Conservation (phyloP, 2,113 vertebrate species). For the Phoxinus phoxinus region DNA sequence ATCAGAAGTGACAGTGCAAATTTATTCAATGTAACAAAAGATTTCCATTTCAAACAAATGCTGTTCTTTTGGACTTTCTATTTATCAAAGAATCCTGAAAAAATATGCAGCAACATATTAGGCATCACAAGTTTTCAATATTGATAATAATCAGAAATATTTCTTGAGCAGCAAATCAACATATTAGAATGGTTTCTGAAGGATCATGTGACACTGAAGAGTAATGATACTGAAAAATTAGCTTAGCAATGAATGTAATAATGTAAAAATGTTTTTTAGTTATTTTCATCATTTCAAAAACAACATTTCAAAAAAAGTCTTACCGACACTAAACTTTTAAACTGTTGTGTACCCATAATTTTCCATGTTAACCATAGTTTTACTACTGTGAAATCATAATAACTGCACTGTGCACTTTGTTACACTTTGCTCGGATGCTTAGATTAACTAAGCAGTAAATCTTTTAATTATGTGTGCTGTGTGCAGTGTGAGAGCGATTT, state of each 20-base stretch:
- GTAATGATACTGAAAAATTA: background rate
- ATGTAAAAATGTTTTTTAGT: no score
- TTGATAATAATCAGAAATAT: no score
- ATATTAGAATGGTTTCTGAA: no score
- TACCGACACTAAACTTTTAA: background rate
- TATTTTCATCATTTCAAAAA: background rate
- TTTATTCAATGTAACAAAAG: background rate
- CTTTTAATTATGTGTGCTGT: constrained; percentile 52
- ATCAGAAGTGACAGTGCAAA: background rate
- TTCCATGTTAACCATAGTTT: background rate
- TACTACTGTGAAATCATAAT: background rate
- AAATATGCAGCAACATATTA: no score
- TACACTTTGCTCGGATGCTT: background rate
- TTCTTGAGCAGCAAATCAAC: no score
- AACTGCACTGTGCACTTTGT: background rate
- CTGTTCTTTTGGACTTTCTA: background rate
- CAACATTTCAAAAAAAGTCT: background rate
- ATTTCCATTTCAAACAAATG: background rate
- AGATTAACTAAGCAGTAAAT: background rate
- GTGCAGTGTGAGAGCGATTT: constrained; percentile 88
- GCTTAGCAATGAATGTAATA: background rate
- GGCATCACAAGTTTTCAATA: no score
- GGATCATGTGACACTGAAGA: no score
- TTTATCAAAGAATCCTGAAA: background rate
- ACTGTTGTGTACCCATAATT: background rate